phyloP scores from a whole-genome alignment of 2,888 invertebrate genomes.

The Macrophya alboannulata region DNA sequence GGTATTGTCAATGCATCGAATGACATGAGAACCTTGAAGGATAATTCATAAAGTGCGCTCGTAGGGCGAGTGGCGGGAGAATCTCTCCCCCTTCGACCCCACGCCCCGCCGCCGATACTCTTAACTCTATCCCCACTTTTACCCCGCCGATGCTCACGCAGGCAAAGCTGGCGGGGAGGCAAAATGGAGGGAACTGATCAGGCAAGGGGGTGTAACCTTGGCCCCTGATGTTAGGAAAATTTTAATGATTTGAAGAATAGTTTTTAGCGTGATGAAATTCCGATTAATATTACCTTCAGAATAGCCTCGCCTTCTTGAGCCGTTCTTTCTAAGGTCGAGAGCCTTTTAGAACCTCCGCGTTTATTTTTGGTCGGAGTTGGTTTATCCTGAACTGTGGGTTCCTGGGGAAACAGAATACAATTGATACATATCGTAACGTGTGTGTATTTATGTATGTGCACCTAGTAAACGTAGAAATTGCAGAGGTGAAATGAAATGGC shows the following conservation, averaged over 20 bases:
- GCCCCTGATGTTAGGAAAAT: conserved; percentile 52
- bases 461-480: conserved; percentile 11
- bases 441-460: not conserved
- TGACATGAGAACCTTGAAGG: conserved; percentile 13
- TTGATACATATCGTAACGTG: conserved; percentile 11
- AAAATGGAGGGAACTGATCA: conserved; percentile 66
- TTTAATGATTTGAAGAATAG: conserved; percentile 37
- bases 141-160: conserved; percentile 63
- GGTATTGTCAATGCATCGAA: conserved; percentile 8
- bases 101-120: conserved; percentile 55
- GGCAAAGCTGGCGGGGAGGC: conserved; percentile 64
- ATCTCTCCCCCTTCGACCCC: conserved; percentile 62
- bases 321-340: conserved; percentile 80
- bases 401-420: conserved; percentile 68
- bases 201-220: conserved; percentile 62
- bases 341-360: conserved; percentile 80
- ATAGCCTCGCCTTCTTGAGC: conserved; percentile 82
- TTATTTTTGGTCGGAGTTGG: conserved; percentile 78
- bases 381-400: conserved; percentile 75
- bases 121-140: conserved; percentile 61
- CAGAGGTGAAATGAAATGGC: not conserved
- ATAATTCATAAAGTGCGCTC: conserved; percentile 70
- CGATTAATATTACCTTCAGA: conserved; percentile 78
- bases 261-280: conserved; percentile 31
- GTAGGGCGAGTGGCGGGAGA: conserved; percentile 63